Evolutionary conservation across 2,113 vertebrate species (phyloP).

Genomic region (Chascanopsetta lugubris): DNA sequence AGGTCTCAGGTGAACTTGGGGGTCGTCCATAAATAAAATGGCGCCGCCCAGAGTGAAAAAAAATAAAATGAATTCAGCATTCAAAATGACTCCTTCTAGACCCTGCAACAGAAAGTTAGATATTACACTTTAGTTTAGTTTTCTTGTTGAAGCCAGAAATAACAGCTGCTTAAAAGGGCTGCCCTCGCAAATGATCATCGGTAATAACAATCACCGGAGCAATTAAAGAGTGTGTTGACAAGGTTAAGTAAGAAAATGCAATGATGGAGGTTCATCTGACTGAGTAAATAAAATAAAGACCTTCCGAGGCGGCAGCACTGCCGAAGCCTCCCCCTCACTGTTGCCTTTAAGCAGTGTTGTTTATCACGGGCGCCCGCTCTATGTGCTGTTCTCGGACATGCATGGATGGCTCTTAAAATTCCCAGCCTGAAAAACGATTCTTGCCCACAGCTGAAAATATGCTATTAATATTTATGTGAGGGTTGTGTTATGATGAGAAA

Average conservation of each 20-base stretch:
- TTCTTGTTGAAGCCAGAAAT: not conserved
- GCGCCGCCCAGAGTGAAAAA: too few species aligned
- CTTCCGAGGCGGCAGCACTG: slow-evolving; percentile 39
- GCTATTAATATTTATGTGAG: slow-evolving; percentile 83
- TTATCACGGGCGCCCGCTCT: slow-evolving; percentile 75
- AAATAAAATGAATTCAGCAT: too few species aligned
- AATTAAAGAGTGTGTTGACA: slow-evolving; percentile 40
- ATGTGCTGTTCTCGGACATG: slow-evolving; percentile 74
- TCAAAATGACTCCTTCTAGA: too few species aligned
- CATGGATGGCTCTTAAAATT: slow-evolving; percentile 77
- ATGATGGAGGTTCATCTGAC: slow-evolving; percentile 20
- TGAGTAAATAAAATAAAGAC: slow-evolving; percentile 53
- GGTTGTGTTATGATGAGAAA: slow-evolving; percentile 83
- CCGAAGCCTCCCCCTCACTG: slow-evolving; percentile 37
- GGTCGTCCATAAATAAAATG: too few species aligned
- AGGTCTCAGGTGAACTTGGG: too few species aligned
- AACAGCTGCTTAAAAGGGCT: slow-evolving; percentile 11
- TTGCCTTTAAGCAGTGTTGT: slow-evolving; percentile 72
- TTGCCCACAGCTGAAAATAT: slow-evolving; percentile 81
- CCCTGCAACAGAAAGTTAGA: too few species aligned
- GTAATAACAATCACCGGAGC: not conserved
- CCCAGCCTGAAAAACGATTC: slow-evolving; percentile 80
- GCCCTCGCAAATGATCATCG: slow-evolving; percentile 12
- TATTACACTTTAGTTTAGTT: not conserved
- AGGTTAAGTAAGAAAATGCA: slow-evolving; percentile 30